phyloP scores from a whole-genome alignment of 2,888 invertebrate genomes.

The Tetranychus piercei region DNA sequence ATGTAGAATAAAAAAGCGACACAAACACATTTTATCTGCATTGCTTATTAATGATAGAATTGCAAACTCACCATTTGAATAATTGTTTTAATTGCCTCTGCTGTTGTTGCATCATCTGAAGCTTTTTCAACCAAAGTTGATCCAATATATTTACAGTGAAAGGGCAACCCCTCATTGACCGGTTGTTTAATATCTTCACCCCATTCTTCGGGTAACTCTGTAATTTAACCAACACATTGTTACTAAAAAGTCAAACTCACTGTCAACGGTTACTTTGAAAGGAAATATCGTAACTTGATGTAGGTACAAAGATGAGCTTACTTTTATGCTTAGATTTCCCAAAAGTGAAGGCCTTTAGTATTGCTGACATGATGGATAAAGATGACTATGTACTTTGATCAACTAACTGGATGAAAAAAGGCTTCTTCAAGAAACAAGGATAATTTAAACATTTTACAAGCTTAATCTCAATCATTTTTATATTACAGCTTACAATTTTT shows the following conservation, averaged over 20 bases:
- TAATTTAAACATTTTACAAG: background rate
- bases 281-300: background rate
- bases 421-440: background rate
- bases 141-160: slow-evolving; percentile 55
- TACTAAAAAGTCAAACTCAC: too few species aligned
- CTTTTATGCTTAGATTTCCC: slow-evolving; percentile 12
- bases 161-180: slow-evolving; percentile 38
- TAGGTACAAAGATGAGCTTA: slow-evolving; percentile 1
- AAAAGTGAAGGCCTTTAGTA: slow-evolving; percentile 9
- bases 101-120: slow-evolving; percentile 53
- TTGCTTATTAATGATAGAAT: too few species aligned
- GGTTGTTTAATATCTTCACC: slow-evolving; percentile 28
- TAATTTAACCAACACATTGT: too few species aligned
- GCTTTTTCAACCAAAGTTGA: slow-evolving; percentile 56
- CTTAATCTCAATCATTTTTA: background rate
- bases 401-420: background rate
- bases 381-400: background rate
- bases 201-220: slow-evolving; percentile 31
- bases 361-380: slow-evolving; percentile 4
- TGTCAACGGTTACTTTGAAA: background rate
- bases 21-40: too few species aligned
- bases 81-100: slow-evolving; percentile 61
- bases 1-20: background rate
- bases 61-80: slow-evolving; percentile 42
- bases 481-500: background rate